Evolutionary conservation across 2,888 invertebrate species (phyloP).

Genomic region (Agrochola macilenta): DNA sequence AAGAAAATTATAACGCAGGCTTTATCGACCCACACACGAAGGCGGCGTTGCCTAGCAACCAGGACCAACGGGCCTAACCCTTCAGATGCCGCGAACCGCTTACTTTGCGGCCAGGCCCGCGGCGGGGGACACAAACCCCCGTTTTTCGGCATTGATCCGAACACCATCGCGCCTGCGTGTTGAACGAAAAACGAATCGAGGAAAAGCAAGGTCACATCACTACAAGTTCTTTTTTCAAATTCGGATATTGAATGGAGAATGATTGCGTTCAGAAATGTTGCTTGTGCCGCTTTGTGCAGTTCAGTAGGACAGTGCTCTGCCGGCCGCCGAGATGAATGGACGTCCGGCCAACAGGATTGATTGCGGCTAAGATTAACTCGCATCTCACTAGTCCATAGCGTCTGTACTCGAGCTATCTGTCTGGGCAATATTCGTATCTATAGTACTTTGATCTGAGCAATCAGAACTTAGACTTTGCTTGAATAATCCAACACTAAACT

Average conservation of each 20-base stretch:
- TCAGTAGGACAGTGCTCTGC: constrained; percentile 79
- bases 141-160: constrained; percentile 90
- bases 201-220: constrained; percentile 89
- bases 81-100: constrained; percentile 88
- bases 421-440: background rate
- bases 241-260: constrained; percentile 89
- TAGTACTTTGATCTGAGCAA: background rate
- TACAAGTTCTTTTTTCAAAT: constrained; percentile 88
- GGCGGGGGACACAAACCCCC: constrained; percentile 82
- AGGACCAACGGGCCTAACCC: constrained; percentile 82
- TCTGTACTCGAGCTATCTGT: constrained; percentile 6
- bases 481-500: background rate
- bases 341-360: constrained; percentile 54
- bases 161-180: constrained; percentile 88
- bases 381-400: constrained; percentile 20
- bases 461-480: background rate
- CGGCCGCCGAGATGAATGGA: constrained; percentile 54
- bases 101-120: constrained; percentile 84
- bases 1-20: constrained; percentile 86
- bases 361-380: constrained; percentile 42
- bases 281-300: constrained; percentile 75
- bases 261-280: constrained; percentile 83
- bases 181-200: constrained; percentile 88
- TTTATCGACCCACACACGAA: constrained; percentile 85
- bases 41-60: constrained; percentile 87